Evolutionary conservation across 2,113 vertebrate species (phyloP), one percentile per base, ranked within the genome.

Genomic region (Malurus melanocephalus): DNA sequence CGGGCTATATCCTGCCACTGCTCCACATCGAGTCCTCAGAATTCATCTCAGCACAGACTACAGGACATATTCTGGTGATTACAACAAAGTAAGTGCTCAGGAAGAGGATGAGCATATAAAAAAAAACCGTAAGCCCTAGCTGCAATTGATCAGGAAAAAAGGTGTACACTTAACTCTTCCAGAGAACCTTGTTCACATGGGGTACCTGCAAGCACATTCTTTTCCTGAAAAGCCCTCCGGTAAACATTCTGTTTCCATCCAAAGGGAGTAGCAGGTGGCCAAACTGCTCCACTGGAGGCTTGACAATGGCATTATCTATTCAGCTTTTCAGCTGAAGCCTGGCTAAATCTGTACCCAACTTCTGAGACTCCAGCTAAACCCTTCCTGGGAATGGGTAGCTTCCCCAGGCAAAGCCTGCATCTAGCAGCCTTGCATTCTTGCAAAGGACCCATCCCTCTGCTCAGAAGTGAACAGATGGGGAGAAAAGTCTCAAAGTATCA

Each of bases 381-480:
- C 46, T 85, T 89, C 68, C 72, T 40, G 32, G 53, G 38, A 94
- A 83, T 11, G 3, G 64, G 33, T 52, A 91, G 56, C 53, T 85
- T 89, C 65, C 65, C 49, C 42, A 78, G 77, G 76, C 91, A 89
- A 77, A 78, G 61, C 28, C 33, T 85, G 45, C 48, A 77, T 83
- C 68, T 80, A 82, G 48, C 42, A 91, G 85, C 52, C 49, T 57
- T 45, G 9, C 0, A 0, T 83, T 85, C 80, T 83, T 80, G 80
- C 57, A 67, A 60, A 91, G 42, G 75, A 79, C 2, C 11, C 3
- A 1, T 86, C 48, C 21, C 46, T 80, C 65, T 84, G 55, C 57
- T 92, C 49, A 68, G 52, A 91, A 85, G 18, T 30, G 68, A 95
- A 85, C 91, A 94, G 93, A 92, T 91, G 91, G 91, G 80, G 57